Evolutionary conservation across 2,113 vertebrate species (phyloP), one percentile per base, ranked within the genome.

Genomic region (Pontoporia blainvillei): DNA sequence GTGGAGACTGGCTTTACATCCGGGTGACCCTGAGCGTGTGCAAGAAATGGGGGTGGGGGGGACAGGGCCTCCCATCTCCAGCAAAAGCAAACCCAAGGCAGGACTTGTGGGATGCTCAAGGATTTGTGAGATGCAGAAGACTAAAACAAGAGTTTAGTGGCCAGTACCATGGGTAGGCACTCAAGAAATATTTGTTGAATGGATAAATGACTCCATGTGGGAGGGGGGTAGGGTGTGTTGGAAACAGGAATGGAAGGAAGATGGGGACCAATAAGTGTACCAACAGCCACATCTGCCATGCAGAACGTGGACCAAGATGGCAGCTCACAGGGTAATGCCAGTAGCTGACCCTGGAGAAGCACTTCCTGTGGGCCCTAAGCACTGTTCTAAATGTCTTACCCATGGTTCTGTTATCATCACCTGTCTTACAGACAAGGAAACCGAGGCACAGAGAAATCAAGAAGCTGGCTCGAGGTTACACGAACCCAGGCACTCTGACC

Each of bases 351-450:
- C 86, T 12, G 29, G 31, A 1, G 20, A 34, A 81, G 83, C n/a
- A 15, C 49, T 25, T 94, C 39, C 25, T 21, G 1, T 1, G n/a
- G 62, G 41, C 61, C 61, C 75, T 67, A n/a, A 25, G 41, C 79
- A 44, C 96, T 3, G 8, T 23, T 75, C 75, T 62, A 15, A 59
- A 44, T 36, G 39, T 39, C 78, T 29, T 36, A 52, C 11, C 21
- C 41, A 25, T 1, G n/a, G 31, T n/a, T 92, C 59, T 72, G 34
- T 23, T 49, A 18, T 34, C 67, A 21, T 52, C 23, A n/a, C 57
- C 41, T 29, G 27, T 36, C 36, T 44, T 23, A 86, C 72, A 75
- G 75, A 66, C 34, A 54, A 82, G 91, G 84, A 67, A 78, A 90
- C 91, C 12, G 57, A 86, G 41, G 18, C 49, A 4, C 0, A 23